Conservation (phyloP, 2,797 vertebrate species). For the Huso huso region DNA sequence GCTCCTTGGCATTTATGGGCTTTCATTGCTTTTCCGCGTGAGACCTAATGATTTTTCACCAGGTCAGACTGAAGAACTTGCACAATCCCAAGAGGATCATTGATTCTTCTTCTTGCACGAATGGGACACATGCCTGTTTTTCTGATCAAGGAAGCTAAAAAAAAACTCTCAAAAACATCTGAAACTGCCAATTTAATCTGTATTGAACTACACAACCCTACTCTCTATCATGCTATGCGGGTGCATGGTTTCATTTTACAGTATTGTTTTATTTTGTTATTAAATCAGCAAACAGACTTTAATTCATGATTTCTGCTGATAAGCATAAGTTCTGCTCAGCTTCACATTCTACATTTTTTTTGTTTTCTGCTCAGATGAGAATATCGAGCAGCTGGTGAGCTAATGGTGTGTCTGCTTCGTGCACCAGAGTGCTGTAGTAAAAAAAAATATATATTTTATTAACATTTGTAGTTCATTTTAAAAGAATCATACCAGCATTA, state of each 20-base stretch:
- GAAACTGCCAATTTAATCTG: too few relatives aligned
- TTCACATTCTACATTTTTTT: constrained; percentile 17
- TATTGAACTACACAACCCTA: too few relatives aligned
- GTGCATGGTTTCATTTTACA: neutral
- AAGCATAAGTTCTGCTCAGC: constrained; percentile 16
- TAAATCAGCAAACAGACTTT: neutral
- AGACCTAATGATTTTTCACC: constrained; percentile 22
- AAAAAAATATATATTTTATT: too few relatives aligned
- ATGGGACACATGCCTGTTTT: too few relatives aligned
- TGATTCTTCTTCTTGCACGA: neutral
- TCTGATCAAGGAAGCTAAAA: neutral
- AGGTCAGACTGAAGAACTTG: constrained; percentile 14
- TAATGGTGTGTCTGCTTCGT: constrained; percentile 22
- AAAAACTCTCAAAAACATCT: neutral
- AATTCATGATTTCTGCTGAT: constrained; percentile 14
- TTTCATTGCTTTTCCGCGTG: constrained; percentile 20
- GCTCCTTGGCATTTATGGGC: constrained; percentile 17
- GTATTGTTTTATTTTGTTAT: constrained; percentile 4
- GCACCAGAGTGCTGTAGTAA: constrained; percentile 18
- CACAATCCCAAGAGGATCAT: constrained; percentile 7
- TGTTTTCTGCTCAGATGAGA: constrained; percentile 16
- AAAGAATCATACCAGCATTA: too few relatives aligned
- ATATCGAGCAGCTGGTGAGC: constrained; percentile 24
- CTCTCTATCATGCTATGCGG: too few relatives aligned
- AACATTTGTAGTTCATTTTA: too few relatives aligned